These are phyloP conservation scores for Sphecodes monilicornis DNA, from an alignment of 2,888 invertebrate genomes.

Conservation along the genomic window DNA sequence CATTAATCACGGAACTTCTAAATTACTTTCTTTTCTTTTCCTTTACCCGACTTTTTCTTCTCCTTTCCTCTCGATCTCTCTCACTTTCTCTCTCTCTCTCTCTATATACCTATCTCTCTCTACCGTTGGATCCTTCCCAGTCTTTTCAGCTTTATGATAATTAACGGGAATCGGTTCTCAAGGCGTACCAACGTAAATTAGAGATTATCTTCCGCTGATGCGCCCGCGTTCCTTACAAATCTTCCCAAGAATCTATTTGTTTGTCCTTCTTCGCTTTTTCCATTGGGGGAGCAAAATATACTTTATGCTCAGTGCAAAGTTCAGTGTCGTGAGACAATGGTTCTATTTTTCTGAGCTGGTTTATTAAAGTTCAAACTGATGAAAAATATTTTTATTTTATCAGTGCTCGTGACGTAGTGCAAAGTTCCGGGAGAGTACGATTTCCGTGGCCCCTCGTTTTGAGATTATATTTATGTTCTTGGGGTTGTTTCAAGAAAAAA, in stretches of 20 bases:
- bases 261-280: neutral
- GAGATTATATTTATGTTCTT: too few relatives aligned
- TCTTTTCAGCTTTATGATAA: slow-evolving; percentile 40
- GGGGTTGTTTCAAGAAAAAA: too few relatives aligned
- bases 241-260: neutral
- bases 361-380: neutral
- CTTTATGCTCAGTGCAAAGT: neutral
- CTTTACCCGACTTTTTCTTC: neutral
- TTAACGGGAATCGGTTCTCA: slow-evolving; percentile 38
- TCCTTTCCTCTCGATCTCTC: neutral
- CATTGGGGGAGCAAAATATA: neutral
- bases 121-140: neutral
- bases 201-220: slow-evolving; percentile 14
- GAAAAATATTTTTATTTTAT: neutral
- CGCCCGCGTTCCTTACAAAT: neutral
- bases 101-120: too few relatives aligned
- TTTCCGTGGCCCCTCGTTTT: too few relatives aligned
- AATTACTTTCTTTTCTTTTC: slow-evolving; percentile 17
- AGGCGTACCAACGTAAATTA: neutral
- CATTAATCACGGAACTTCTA: slow-evolving; percentile 51
- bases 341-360: neutral
- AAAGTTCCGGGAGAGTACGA: too few relatives aligned
- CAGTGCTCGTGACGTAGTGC: neutral
- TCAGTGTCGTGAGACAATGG: neutral
- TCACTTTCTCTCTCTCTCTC: neutral